These are phyloP conservation scores for Sarcophaga subvicina DNA, from an alignment of 2,888 invertebrate species.

Conservation along the genomic window DNA sequence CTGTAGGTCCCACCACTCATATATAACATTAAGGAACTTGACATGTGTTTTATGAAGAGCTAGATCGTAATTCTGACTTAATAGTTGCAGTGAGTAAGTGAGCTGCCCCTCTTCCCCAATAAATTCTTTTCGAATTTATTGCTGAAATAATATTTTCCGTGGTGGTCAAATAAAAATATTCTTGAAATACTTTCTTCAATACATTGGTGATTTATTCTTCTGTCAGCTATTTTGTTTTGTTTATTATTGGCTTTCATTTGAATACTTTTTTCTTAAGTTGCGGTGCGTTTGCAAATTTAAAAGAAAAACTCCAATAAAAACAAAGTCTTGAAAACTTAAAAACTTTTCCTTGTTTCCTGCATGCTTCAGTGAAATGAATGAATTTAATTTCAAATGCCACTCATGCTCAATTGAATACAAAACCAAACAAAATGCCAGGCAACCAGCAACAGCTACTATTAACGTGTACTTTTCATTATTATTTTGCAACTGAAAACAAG, in stretches of 20 bases:
- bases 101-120: no score
- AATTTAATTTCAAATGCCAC: constrained; percentile 65
- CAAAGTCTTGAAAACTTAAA: constrained; percentile 1
- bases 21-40: no score
- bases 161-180: no score
- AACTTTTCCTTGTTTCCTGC: constrained; percentile 31
- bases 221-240: no score
- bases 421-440: constrained; percentile 58
- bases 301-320: neutral
- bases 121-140: no score
- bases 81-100: no score
- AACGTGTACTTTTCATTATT: constrained; percentile 53
- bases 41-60: no score
- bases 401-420: constrained; percentile 64
- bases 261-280: neutral
- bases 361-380: constrained; percentile 30
- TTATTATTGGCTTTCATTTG: neutral
- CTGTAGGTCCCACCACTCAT: no score
- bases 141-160: no score
- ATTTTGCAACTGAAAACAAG: neutral
- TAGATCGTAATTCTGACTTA: no score
- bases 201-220: no score
- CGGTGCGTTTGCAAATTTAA: neutral
- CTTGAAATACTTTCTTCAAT: no score
- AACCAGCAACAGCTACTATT: neutral